phyloP scores from a whole-genome alignment of 2,888 invertebrate species.

The Brachylomia viminalis region DNA sequence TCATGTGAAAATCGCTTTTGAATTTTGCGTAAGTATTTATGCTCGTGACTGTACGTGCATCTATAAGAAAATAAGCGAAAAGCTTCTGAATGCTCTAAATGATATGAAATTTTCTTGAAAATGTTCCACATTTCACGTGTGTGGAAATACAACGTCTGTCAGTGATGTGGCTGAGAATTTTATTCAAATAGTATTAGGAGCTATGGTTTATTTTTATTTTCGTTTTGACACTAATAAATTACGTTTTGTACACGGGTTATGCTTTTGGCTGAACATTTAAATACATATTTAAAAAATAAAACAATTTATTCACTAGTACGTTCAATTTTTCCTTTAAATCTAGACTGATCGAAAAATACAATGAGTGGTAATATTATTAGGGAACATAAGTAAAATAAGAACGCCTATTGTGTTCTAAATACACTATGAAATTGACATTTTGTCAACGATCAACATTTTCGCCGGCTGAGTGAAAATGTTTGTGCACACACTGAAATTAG shows the following conservation, averaged over 20 bases:
- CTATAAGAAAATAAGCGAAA: conserved; percentile 69
- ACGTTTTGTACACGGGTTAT: conserved; percentile 4
- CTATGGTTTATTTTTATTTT: conserved; percentile 40
- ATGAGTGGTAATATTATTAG: not conserved
- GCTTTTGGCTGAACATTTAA: not conserved
- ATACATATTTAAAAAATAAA: not conserved
- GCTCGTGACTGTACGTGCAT: conserved; percentile 10
- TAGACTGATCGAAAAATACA: conserved; percentile 18
- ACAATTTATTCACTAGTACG: not conserved
- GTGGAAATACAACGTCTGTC: conserved; percentile 74
- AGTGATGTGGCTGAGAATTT: conserved; percentile 33
- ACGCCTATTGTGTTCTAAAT: not conserved
- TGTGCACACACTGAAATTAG: not conserved
- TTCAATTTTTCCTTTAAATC: not conserved
- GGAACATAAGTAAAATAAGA: not conserved
- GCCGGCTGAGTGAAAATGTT: not conserved
- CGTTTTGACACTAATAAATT: conserved; percentile 30
- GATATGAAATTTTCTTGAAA: conserved; percentile 78
- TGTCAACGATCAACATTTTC: not conserved
- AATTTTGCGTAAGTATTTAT: not conserved
- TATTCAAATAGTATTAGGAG: conserved; percentile 34
- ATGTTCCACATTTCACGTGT: conserved; percentile 77
- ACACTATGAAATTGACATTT: not conserved
- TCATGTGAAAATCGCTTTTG: not conserved
- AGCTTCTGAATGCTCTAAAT: conserved; percentile 73